Percentiles rank a stretch among this genome's conserved stretches.
phyloP scores from a whole-genome alignment of 2,888 invertebrate species.

The Pteria penguin region DNA sequence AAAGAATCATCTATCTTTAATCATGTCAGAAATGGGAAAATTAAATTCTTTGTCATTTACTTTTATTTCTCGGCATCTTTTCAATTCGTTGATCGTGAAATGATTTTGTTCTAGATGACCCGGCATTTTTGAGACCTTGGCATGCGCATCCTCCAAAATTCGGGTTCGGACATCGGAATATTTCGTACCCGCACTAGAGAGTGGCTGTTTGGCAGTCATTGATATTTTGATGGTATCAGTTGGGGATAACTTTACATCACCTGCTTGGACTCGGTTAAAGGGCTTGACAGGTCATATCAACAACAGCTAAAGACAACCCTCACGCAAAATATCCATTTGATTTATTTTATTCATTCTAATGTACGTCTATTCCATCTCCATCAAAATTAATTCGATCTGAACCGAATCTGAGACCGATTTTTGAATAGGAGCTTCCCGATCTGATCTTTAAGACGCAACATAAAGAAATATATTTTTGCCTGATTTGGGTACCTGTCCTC shows the following conservation, averaged over 20 bases:
- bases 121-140: not conserved
- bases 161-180: not conserved
- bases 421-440: too few species aligned
- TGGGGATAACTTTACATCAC: not conserved
- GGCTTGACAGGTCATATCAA: not conserved
- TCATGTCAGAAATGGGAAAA: not conserved
- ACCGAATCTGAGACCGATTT: not conserved
- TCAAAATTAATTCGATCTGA: not conserved
- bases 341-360: too few species aligned
- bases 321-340: not conserved
- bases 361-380: too few species aligned
- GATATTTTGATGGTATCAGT: not conserved
- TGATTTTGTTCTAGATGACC: not conserved
- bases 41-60: not conserved
- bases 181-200: not conserved
- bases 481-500: too few species aligned
- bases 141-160: not conserved
- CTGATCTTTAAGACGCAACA: too few species aligned
- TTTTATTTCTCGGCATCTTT: not conserved
- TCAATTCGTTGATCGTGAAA: not conserved
- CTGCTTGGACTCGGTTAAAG: not conserved
- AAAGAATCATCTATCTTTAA: not conserved
- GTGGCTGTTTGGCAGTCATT: not conserved
- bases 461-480: too few species aligned
- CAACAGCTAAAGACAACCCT: not conserved